Percentiles rank a stretch among this genome's conserved stretches.
These are phyloP conservation scores for Spheniscus mendiculus DNA, from an alignment of 2,113 vertebrate species.

Conservation along the genomic window DNA sequence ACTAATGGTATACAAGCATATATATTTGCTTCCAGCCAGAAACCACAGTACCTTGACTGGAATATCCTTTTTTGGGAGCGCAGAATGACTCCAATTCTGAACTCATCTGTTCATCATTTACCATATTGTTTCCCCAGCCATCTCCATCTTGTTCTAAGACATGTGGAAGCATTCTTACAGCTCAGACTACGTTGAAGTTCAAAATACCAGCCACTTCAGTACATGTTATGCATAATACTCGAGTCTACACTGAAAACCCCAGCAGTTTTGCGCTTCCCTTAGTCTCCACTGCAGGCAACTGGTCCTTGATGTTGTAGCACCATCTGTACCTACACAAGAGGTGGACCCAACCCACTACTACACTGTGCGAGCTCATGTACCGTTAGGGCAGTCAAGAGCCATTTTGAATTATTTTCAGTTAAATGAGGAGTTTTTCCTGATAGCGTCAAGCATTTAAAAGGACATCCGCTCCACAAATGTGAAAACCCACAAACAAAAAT, in stretches of 20 bases:
- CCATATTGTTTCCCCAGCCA: neutral
- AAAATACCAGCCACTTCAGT: neutral
- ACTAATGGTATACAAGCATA: neutral
- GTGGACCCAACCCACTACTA: neutral
- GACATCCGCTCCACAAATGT: constrained; percentile 56
- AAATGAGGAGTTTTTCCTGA: neutral
- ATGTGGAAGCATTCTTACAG: neutral
- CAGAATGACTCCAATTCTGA: neutral
- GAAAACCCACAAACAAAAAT: constrained; percentile 52
- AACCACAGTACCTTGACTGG: neutral
- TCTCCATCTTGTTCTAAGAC: neutral
- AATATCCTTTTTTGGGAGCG: neutral
- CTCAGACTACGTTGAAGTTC: neutral
- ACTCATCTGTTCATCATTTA: constrained; percentile 12
- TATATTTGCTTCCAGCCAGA: neutral
- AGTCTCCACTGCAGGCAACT: neutral
- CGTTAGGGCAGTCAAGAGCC: neutral
- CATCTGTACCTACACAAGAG: neutral
- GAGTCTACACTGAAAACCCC: neutral
- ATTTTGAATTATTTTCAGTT: neutral
- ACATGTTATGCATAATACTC: neutral
- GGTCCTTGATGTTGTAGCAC: neutral
- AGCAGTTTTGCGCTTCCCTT: neutral
- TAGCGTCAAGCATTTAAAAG: neutral
- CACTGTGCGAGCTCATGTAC: neutral